Evolutionary conservation across 2,113 vertebrate genomes (phyloP), one percentile per base, ranked within the genome.

Genomic region (Psephotus haematonotus): DNA sequence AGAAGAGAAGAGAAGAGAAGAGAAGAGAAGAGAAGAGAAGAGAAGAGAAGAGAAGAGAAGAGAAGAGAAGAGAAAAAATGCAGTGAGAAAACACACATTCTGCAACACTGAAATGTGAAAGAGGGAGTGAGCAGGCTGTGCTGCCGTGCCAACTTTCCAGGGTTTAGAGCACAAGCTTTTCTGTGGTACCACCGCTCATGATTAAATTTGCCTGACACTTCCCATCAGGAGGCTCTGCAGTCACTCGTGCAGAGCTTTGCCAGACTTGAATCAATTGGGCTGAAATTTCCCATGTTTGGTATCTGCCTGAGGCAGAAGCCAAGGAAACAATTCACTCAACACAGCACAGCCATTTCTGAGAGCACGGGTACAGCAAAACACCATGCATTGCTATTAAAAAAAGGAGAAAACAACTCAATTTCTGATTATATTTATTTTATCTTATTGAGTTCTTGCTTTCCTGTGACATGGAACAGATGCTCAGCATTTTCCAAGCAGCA

Each of bases 231-330:
- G 84, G 63, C 82, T 91, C 77, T 0, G 8, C 59, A 87, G 53
- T 43, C 52, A 10, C 78, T 74, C 20, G 6, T 15, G n/a, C 9
- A 13, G 10, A n/a, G 64, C 5, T 60, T 62, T 83, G 94, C 93
- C 93, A 92, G 90, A 52, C 92, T 90, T 1, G 13, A 69, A 81
- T 79, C 94, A 77, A 31, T 43, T n/a, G 85, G 85, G 85, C 92
- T 96, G 90, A 86, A 80, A 93, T 88, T 95, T 59, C 92, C 92
- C 93, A 59, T 77, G 82, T 91, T 94, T 90, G 85, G 85, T 95
- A 84, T 96, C 94, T 90, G 85, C 95, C 88, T 15, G 70, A 69
- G 82, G 93, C 95, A 95, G 94, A 31, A 90, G 87, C 63, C 74
- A 72, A 35, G n/a, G 90, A 65, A 88, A 77, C 75, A 77, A 78